Percentiles rank a stretch among this genome's conserved stretches.
Conservation (phyloP, 2,797 vertebrate species). For the Labeo calbasu region DNA sequence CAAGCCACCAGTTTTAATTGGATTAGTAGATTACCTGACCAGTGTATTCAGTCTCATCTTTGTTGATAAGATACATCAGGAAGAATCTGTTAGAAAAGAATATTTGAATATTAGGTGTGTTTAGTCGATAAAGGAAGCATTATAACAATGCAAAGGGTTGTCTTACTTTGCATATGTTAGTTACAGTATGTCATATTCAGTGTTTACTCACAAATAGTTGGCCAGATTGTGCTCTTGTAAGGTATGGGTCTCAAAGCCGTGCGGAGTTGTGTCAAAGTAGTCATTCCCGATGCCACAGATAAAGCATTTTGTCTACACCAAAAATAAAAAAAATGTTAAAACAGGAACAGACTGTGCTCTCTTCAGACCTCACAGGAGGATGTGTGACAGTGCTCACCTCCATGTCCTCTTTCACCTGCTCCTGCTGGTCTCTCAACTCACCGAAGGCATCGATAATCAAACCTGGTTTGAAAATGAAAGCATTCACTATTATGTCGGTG, state of each 20-base stretch:
- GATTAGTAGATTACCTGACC: constrained; percentile 84
- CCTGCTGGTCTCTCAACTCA: constrained; percentile 98
- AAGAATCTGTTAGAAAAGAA: constrained; percentile 86
- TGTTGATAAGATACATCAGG: constrained; percentile 98
- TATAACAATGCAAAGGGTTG: background rate
- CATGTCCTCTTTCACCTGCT: constrained; percentile 99
- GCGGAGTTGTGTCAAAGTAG: constrained; percentile 95
- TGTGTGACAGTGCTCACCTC: constrained; percentile 80
- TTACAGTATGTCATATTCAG: background rate
- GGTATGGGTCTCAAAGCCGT: constrained; percentile 98
- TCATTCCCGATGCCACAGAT: constrained; percentile 99
- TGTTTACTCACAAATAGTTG: constrained; percentile 94
- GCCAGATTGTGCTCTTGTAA: constrained; percentile 99
- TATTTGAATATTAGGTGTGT: background rate
- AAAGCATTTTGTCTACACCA: constrained; percentile 94
- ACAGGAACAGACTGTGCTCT: background rate
- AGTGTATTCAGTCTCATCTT: constrained; percentile 99
- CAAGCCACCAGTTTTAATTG: constrained; percentile 30
- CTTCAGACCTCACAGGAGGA: background rate
- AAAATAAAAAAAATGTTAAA: background rate
- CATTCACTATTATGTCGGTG: background rate
- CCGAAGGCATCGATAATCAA: constrained; percentile 99
- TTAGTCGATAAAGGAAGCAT: background rate
- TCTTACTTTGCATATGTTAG: background rate
- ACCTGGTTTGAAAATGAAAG: constrained; percentile 75